Evolutionary conservation across 2,113 vertebrate genomes (phyloP).

Genomic region (Etheostoma spectabile): DNA sequence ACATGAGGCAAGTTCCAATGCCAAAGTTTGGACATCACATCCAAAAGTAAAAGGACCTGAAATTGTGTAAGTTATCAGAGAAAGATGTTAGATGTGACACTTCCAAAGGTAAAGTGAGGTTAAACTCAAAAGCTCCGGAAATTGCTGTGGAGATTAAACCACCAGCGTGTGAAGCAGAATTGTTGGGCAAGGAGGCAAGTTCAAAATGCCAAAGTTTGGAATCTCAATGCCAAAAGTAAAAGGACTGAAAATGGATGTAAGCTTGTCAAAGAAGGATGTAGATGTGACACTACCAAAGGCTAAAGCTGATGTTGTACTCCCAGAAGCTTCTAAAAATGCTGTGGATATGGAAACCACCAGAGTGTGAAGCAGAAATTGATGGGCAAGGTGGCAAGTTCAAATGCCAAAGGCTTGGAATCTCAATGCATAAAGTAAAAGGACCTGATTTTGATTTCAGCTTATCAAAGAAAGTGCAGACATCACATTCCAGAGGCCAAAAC

Average conservation of each 20-base stretch:
- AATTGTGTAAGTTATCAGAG: too few relatives aligned
- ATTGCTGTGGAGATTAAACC: background rate
- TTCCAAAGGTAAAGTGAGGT: too few relatives aligned
- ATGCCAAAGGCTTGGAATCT: constrained; percentile 55
- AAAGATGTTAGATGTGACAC: too few relatives aligned
- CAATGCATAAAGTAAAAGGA: constrained; percentile 43
- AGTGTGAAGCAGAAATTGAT: constrained; percentile 17
- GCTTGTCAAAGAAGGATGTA: constrained; percentile 25
- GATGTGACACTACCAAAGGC: constrained; percentile 33
- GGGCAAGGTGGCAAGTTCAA: constrained; percentile 27
- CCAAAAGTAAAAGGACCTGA: too few relatives aligned
- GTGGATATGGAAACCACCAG: background rate
- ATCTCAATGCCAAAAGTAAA: constrained; percentile 35
- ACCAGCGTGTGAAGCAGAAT: background rate
- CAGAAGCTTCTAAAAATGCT: background rate
- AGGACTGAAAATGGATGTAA: constrained; percentile 29
- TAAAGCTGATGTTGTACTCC: background rate
- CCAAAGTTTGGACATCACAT: too few relatives aligned
- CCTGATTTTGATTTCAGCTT: constrained; percentile 43
- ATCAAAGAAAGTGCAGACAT: constrained; percentile 26
- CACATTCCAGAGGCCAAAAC: constrained; percentile 13
- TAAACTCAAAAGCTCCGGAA: constrained; percentile 19
- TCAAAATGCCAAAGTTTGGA: constrained; percentile 55
- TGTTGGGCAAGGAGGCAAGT: constrained; percentile 12
- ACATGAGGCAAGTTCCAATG: background rate